phyloP scores from a whole-genome alignment of 2,888 invertebrate genomes.

The Drosophila subquinaria region DNA sequence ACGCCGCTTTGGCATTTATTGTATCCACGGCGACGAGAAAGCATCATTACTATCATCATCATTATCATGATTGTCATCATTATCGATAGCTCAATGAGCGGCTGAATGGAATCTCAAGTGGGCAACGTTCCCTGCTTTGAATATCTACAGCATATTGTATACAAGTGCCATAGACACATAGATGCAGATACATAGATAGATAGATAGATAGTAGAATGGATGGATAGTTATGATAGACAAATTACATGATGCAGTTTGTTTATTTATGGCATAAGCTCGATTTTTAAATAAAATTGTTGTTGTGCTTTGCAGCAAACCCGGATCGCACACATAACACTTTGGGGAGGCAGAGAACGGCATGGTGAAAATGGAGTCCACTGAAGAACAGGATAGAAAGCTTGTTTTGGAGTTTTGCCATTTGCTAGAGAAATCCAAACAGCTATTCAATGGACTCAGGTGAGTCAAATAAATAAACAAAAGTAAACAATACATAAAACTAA shows the following conservation, averaged over 20 bases:
- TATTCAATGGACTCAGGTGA: slow-evolving; percentile 97
- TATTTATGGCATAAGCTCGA: slow-evolving; percentile 37
- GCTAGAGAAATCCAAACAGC: slow-evolving; percentile 97
- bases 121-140: slow-evolving; percentile 29
- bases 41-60: slow-evolving; percentile 34
- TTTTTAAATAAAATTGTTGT: slow-evolving; percentile 3
- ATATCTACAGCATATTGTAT: slow-evolving; percentile 20
- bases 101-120: slow-evolving; percentile 67
- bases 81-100: slow-evolving; percentile 62
- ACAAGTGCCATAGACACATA: slow-evolving; percentile 17
- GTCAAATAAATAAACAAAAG: neutral
- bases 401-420: slow-evolving; percentile 98
- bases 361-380: slow-evolving; percentile 92
- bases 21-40: slow-evolving; percentile 18
- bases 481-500: neutral
- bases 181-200: slow-evolving; percentile 13
- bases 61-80: slow-evolving; percentile 44
- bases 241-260: slow-evolving; percentile 47
- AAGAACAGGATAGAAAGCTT: slow-evolving; percentile 95
- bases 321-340: slow-evolving; percentile 84
- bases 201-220: slow-evolving; percentile 13
- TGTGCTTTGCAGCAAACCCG: slow-evolving; percentile 75
- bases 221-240: slow-evolving; percentile 21
- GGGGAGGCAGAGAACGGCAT: slow-evolving; percentile 86
- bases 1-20: slow-evolving; percentile 56